phyloP scores from a whole-genome alignment of 1,140 invertebrate species.

The Dufourea novaeangliae region DNA sequence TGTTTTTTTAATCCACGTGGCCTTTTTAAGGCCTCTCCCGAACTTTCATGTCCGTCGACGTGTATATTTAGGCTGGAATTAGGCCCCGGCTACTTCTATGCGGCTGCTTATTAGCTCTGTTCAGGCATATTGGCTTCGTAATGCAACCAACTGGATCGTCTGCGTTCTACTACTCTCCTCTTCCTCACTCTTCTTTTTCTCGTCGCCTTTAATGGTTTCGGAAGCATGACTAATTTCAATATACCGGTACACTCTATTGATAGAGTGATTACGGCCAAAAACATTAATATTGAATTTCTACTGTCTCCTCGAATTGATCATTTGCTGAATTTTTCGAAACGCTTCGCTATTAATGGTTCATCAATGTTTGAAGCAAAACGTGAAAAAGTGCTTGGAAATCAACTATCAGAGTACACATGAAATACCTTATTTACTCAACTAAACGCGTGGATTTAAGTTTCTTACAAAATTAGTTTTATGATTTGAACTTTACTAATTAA shows the following conservation, averaged over 20 bases:
- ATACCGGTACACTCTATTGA: not conserved
- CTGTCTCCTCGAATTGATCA: not conserved
- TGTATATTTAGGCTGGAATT: slow-evolving; percentile 72
- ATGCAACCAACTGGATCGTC: slow-evolving; percentile 50
- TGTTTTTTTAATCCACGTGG: slow-evolving; percentile 61
- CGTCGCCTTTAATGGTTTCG: slow-evolving; percentile 28
- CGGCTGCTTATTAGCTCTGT: slow-evolving; percentile 69
- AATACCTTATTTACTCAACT: too few relatives aligned
- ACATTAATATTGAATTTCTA: slow-evolving; percentile 6
- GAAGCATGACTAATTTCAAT: slow-evolving; percentile 25
- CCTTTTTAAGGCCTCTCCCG: slow-evolving; percentile 47
- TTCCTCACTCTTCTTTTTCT: slow-evolving; percentile 1
- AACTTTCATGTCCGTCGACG: slow-evolving; percentile 47
- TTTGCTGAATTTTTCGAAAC: too few relatives aligned
- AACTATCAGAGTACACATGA: too few relatives aligned
- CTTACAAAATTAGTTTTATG: too few relatives aligned
- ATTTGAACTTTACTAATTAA: too few relatives aligned
- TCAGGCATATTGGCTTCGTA: slow-evolving; percentile 64
- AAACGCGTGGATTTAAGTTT: too few relatives aligned
- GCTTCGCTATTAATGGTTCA: too few relatives aligned
- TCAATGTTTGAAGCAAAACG: too few relatives aligned
- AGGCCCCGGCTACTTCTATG: slow-evolving; percentile 56
- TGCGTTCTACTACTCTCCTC: slow-evolving; percentile 1
- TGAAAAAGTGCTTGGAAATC: too few relatives aligned
- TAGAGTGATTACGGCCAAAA: not conserved